Base-by-base conservation (phyloP, 2,797 vertebrate species). In the Acomys russatus region DNA sequence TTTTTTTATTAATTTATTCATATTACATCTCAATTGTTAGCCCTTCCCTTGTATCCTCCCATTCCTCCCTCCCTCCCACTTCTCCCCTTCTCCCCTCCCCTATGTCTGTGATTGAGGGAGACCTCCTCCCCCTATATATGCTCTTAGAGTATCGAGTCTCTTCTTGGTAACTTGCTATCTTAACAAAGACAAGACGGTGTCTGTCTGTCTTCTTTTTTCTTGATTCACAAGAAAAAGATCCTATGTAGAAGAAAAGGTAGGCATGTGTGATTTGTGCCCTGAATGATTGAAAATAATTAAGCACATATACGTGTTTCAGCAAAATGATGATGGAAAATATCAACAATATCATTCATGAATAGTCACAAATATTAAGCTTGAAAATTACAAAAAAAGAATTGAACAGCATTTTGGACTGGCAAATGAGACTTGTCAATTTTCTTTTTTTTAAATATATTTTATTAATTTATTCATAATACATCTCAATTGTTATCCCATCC, bases 231-330 rank as follows among this genome's bases (percentile, higher is more conserved):
- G 18, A 78, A 33, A 68, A 1, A 86, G 0, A 64, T 12, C 6
- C 14, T 38, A 23, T 2, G 14, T 2, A 73, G 4, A 79, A 10
- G 11, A 79, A 61, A 38, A 6, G 3, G 30, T 28, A 78, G 9
- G 0, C 25, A 3, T 5, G 7, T 1, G 1, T 35, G 44, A 4
- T 61, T 3, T 56, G 2, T n/a, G 25, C 2, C 0, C 4, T 59
- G 54, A 70, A 33, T 9, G 35, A 4, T 56, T n/a, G 6, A 23
- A 44, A 9, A 51, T 51, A 77, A 35, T 1, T 70, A 8, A 54
- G 49, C 6, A 38, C 44, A 66, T 44, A 91, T n/a, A 15, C 1
- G 17, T 14, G 12, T 14, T 28, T 85, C 20, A 11, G 38, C 2
- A 89, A 68, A 96, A 77, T 61, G 33, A 12, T 20, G 1, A 79